Conservation (phyloP, 2,888 invertebrate species). For the Trachelus tabidus region DNA sequence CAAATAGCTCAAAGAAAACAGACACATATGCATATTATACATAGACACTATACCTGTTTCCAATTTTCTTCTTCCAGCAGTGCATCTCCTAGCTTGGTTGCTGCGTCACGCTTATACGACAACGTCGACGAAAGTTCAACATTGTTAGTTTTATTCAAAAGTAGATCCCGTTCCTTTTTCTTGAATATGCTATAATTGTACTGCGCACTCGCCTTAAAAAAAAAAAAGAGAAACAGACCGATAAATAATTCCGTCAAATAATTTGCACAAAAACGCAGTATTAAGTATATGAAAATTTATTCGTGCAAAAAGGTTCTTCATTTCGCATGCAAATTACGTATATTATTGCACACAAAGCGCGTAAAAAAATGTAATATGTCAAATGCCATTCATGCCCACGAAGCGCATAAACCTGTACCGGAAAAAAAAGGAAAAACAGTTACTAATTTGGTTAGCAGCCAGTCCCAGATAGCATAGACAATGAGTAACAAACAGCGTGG, state of each 20-base stretch:
- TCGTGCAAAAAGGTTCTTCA: not conserved
- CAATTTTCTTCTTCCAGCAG: constrained; percentile 40
- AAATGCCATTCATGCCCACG: not conserved
- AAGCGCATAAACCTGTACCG: not conserved
- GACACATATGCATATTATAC: not conserved
- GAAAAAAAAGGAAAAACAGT: too few relatives aligned
- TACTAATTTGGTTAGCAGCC: too few relatives aligned
- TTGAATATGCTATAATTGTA: constrained; percentile 40
- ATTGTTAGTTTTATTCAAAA: constrained; percentile 23
- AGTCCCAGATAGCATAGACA: too few relatives aligned
- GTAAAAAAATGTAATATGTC: not conserved
- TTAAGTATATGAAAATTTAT: not conserved
- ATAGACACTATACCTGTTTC: constrained; percentile 32
- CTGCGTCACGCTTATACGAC: constrained; percentile 42
- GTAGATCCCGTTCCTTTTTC: constrained; percentile 31
- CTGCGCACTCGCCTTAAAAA: constrained; percentile 45
- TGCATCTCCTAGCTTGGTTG: constrained; percentile 51
- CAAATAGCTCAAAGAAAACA: not conserved
- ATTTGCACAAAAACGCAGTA: not conserved
- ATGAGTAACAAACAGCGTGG: too few relatives aligned
- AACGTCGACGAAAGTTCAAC: constrained; percentile 21
- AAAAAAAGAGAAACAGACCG: not conserved
- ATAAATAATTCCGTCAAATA: not conserved
- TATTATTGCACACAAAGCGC: not conserved
- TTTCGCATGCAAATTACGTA: not conserved